Percentiles rank a stretch among this genome's conserved stretches.
Conservation (phyloP, 2,888 invertebrate genomes). For the Nemapogon koenigi region DNA sequence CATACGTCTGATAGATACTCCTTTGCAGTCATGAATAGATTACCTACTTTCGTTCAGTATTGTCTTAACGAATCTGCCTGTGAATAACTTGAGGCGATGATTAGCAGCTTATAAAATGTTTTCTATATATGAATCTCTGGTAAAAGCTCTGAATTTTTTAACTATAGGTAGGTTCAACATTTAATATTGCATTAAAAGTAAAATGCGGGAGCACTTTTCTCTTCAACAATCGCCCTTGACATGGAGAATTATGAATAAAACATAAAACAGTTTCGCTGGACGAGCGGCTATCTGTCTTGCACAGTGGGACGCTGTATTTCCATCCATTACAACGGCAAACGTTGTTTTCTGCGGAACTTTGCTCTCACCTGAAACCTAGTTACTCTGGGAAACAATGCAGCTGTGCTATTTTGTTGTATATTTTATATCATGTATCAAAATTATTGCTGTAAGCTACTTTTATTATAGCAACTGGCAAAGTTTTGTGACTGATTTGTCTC, state of each 20-base stretch:
- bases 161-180: too few species aligned
- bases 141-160: not conserved
- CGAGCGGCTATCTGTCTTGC: conserved; percentile 27
- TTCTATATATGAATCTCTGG: too few species aligned
- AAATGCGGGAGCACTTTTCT: conserved; percentile 1
- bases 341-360: conserved; percentile 1
- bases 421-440: too few species aligned
- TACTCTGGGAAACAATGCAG: not conserved
- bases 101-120: too few species aligned
- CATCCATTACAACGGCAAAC: conserved; percentile 5
- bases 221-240: conserved; percentile 4
- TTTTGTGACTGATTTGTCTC: too few species aligned
- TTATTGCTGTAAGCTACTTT: too few species aligned
- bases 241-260: conserved; percentile 29
- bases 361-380: conserved; percentile 1
- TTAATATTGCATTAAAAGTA: conserved; percentile 3
- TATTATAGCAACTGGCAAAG: too few species aligned
- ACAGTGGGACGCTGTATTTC: conserved; percentile 6
- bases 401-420: too few species aligned
- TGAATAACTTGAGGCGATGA: conserved; percentile 2
- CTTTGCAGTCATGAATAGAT: conserved; percentile 36
- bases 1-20: conserved; percentile 28
- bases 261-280: conserved; percentile 21
- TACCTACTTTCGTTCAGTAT: conserved; percentile 15
- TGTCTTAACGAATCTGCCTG: conserved; percentile 1